These are phyloP conservation scores for Frankliniella intonsa DNA, from an alignment of 2,888 invertebrate species.

Conservation along the genomic window DNA sequence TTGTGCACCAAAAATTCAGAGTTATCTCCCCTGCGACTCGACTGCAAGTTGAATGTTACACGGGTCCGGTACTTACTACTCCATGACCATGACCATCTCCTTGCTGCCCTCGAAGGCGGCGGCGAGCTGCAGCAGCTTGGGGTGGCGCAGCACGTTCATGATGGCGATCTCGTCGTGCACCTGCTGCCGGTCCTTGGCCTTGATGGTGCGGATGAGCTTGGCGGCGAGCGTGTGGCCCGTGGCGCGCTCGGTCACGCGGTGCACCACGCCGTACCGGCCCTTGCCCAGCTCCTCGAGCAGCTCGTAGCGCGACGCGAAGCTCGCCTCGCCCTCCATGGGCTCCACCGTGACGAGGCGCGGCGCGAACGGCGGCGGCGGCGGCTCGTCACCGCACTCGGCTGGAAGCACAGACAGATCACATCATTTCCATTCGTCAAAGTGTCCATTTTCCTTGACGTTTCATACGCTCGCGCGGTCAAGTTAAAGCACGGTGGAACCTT, in stretches of 20 bases:
- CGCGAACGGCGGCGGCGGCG: slow-evolving; percentile 41
- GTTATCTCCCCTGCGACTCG: too few relatives aligned
- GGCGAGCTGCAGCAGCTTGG: slow-evolving; percentile 74
- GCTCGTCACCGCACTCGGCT: slow-evolving; percentile 29
- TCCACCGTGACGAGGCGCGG: slow-evolving; percentile 49
- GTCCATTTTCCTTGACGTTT: too few relatives aligned
- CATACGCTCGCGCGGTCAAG: too few relatives aligned
- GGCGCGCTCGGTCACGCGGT: slow-evolving; percentile 62
- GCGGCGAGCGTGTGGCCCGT: slow-evolving; percentile 68
- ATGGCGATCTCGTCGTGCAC: slow-evolving; percentile 79
- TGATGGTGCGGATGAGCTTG: slow-evolving; percentile 73
- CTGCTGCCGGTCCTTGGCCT: slow-evolving; percentile 66
- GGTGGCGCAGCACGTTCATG: slow-evolving; percentile 79
- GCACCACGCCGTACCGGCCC: slow-evolving; percentile 68
- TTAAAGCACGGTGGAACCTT: too few relatives aligned
- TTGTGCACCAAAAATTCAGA: too few relatives aligned
- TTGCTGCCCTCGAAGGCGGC: slow-evolving; percentile 73
- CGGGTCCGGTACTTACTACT: slow-evolving; percentile 93
- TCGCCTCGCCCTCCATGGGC: slow-evolving; percentile 52
- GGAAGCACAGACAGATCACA: not conserved
- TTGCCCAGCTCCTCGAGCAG: slow-evolving; percentile 70
- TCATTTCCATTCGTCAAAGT: too few relatives aligned
- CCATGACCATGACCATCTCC: slow-evolving; percentile 81
- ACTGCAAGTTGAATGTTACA: too few relatives aligned
- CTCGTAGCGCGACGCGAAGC: slow-evolving; percentile 59